Base-by-base conservation (phyloP, 2,888 invertebrate species). In the Agonum fuliginosum region DNA sequence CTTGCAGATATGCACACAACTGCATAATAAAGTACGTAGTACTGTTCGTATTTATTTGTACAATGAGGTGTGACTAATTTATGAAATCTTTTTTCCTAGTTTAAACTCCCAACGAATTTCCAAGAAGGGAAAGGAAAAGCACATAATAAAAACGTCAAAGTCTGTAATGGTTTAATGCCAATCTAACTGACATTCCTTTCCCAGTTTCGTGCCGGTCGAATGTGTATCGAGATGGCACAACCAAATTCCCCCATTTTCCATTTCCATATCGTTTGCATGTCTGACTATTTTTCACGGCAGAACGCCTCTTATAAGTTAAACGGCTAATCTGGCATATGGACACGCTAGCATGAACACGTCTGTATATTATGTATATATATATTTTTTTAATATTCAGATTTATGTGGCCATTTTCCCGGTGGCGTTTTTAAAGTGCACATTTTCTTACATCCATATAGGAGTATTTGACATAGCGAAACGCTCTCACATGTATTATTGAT, bases 401-500 rank as follows among this genome's bases (percentile, higher is more conserved):
- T 75, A 75, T 67, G 67, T 14, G 19, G 34, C 75, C 75, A 75
- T 75, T 75, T 75, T 75, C 75, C 22, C 19, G 62, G 48, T 71
- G 71, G 30, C 71, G 51, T 71, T 65, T 74, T 75, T 75, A 75
- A 75, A 75, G 75, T 75, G 75, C 75, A 75, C 67, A 65, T 65
- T 74, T 75, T 75, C 75, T 75, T 73, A 30, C 62, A 30, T 6
- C 30, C 62, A 27, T 62, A 62, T 62, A 62, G 54, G 67, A n/a
- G 41, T 37, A 41, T 69, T 76, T 77, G 77, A 77, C 77, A 77
- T 70, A 69, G 24, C 70, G 77, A 70, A 65, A 51, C 41, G 58
- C 72, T 54, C 77, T 17, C 67, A 75, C 77, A 77, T 77, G 46
- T 77, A 77, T 77, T 77, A 77, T 77, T 77, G 77, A 77, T 77